Conservation (phyloP, 2,113 vertebrate species). For the Xenus cinereus region DNA sequence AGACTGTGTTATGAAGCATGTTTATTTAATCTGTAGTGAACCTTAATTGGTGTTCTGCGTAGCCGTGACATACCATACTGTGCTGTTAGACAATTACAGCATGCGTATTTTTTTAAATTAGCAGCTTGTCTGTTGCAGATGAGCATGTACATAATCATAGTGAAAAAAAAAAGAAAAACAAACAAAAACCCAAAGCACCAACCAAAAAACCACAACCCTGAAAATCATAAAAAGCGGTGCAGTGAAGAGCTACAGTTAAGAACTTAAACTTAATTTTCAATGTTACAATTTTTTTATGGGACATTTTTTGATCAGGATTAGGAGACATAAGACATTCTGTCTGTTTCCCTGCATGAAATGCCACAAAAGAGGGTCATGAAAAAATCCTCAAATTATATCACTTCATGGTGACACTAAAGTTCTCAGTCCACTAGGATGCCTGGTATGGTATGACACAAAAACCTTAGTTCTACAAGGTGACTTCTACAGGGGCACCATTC, state of each 20-base stretch:
- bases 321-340: not conserved
- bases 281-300: not conserved
- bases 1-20: not conserved
- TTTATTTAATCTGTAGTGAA: not conserved
- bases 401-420: not conserved
- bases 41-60: not conserved
- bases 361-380: not conserved
- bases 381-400: not conserved
- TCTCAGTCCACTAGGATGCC: not conserved
- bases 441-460: not conserved
- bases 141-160: not conserved
- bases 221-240: not conserved
- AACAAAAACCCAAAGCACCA: not conserved
- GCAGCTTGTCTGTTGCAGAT: conserved; percentile 49
- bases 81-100: not conserved
- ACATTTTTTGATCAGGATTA: not conserved
- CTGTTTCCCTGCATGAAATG: not conserved
- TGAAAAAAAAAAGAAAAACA: not conserved
- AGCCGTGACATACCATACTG: not conserved
- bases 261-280: not conserved
- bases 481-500: not conserved
- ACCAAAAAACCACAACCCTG: not conserved
- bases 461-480: not conserved
- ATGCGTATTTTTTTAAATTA: not conserved
- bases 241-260: not conserved